Conservation (phyloP, 2,888 invertebrate species). For the Agriopis marginaria region DNA sequence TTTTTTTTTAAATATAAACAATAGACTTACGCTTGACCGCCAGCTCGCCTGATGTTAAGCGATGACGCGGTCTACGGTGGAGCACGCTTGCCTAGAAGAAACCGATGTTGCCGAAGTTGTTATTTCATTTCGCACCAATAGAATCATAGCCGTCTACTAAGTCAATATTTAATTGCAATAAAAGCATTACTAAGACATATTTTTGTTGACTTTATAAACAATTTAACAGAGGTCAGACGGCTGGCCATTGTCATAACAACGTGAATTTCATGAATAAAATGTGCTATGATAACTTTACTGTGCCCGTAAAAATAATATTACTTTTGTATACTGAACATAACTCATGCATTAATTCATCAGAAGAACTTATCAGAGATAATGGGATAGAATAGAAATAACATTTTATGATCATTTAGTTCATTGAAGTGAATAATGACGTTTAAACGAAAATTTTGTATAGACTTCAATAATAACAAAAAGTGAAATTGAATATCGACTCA, state of each 20-base stretch:
- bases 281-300: conserved; percentile 9
- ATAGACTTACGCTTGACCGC: no score
- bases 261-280: conserved; percentile 21
- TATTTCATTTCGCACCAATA: not conserved
- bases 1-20: no score
- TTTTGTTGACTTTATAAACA: conserved; percentile 5
- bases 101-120: not conserved
- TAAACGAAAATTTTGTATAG: not conserved
- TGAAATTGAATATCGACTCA: no score
- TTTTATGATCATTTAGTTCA: not conserved
- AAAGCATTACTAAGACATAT: conserved; percentile 5
- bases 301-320: conserved; percentile 16
- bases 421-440: not conserved
- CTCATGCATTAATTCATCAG: conserved; percentile 14
- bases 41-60: no score
- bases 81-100: no score
- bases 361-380: not conserved
- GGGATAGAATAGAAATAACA: not conserved
- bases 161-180: not conserved
- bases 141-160: not conserved
- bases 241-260: conserved; percentile 11
- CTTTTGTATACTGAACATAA: conserved; percentile 11
- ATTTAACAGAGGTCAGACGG: conserved; percentile 9
- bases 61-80: no score
- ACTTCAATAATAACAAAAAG: no score